These are phyloP conservation scores for Colletes latitarsis DNA, from an alignment of 1,140 invertebrate species.

Conservation along the genomic window DNA sequence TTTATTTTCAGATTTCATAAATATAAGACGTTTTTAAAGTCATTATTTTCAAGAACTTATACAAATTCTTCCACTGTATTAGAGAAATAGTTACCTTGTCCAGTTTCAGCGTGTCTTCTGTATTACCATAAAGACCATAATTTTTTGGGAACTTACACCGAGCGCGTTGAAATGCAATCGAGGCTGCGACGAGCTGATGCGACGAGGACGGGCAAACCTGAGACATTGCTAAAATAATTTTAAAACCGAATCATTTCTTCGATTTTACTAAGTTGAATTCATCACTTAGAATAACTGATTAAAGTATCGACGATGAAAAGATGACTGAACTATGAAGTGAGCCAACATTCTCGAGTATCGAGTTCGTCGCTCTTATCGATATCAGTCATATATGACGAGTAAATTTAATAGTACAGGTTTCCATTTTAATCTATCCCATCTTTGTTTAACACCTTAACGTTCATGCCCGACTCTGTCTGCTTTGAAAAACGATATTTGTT, in stretches of 20 bases:
- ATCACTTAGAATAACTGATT: slow-evolving; percentile 24
- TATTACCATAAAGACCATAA: slow-evolving; percentile 44
- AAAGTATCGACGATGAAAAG: slow-evolving; percentile 17
- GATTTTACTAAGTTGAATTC: slow-evolving; percentile 26
- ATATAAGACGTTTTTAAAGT: no score
- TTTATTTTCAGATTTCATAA: no score
- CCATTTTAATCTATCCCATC: no score
- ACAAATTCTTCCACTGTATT: not conserved
- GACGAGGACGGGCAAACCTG: slow-evolving; percentile 68
- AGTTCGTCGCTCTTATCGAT: slow-evolving; percentile 7
- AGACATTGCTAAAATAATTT: slow-evolving; percentile 60
- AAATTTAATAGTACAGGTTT: no score
- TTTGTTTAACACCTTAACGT: no score
- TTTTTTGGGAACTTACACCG: slow-evolving; percentile 71
- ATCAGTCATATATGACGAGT: no score
- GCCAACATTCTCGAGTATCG: slow-evolving; percentile 30
- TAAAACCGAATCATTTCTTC: slow-evolving; percentile 35
- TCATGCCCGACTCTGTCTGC: no score
- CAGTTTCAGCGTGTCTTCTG: not conserved
- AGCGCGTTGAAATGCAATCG: slow-evolving; percentile 70
- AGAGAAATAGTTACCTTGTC: slow-evolving; percentile 18
- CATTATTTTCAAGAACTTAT: not conserved
- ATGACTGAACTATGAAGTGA: slow-evolving; percentile 35
- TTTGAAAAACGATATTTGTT: no score
- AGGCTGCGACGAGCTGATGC: slow-evolving; percentile 68